Percentiles rank a stretch among this genome's conserved stretches.
Conservation (phyloP, 1,140 invertebrate species). For the Drosophila repleta region DNA sequence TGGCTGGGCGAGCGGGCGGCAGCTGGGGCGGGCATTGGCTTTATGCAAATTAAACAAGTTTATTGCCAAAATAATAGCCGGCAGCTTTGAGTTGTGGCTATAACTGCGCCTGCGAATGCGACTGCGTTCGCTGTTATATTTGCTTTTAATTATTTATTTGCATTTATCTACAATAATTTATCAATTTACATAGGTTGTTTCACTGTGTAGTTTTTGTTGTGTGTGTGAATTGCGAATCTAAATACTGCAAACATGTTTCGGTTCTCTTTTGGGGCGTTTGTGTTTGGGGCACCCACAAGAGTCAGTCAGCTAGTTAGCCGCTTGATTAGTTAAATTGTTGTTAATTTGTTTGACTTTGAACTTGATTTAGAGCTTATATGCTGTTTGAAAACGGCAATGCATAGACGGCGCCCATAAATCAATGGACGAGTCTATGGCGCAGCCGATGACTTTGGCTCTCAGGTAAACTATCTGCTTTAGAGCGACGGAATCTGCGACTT, state of each 20-base stretch:
- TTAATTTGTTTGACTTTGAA: conserved; percentile 82
- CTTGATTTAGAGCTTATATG: conserved; percentile 79
- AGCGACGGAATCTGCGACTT: not conserved
- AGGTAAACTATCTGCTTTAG: not conserved
- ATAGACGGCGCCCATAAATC: conserved; percentile 38
- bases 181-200: conserved; percentile 55
- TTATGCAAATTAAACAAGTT: conserved; percentile 81
- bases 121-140: conserved; percentile 43
- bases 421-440: conserved; percentile 1
- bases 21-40: conserved; percentile 9
- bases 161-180: conserved; percentile 45
- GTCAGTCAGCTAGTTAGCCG: conserved; percentile 1
- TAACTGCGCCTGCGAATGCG: conserved; percentile 13
- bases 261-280: conserved; percentile 17
- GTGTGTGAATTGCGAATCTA: not conserved
- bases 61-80: conserved; percentile 70
- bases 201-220: conserved; percentile 14
- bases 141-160: conserved; percentile 80
- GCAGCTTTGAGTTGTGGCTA: conserved; percentile 49
- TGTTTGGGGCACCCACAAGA: conserved; percentile 6
- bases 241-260: conserved; percentile 53
- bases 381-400: conserved; percentile 34
- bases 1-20: conserved; percentile 11
- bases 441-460: not conserved
- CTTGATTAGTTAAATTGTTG: conserved; percentile 74